Base-by-base conservation (phyloP, 2,888 invertebrate genomes). In the Leptarthrus brevirostris region DNA sequence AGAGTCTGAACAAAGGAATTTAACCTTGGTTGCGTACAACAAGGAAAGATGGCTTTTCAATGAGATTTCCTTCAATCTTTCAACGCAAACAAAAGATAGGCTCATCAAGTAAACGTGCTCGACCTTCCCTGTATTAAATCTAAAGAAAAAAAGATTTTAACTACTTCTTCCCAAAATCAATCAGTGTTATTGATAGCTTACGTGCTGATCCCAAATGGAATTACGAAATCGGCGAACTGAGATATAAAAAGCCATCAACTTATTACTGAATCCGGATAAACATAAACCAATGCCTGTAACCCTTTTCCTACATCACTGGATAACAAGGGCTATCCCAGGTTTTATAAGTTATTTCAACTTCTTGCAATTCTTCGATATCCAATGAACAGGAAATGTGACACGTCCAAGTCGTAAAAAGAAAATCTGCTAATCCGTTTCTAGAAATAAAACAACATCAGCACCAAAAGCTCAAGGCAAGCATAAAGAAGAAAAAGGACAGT, bases 361-460 rank as follows among this genome's bases (percentile, higher is more conserved):
- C 12, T 58, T 18, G 16, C 12, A 36, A 36, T 58, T 36, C 36
- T 47, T 61, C 36, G 24, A 40, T 52, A 66, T 49, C 66, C 18
- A 22, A 72, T 54, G 53, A 44, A 66, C 49, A 49, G 74, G 61
- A 75, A 75, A 75, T 75, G 74, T 73, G 72, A 75, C 74, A 75
- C 74, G 74, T 75, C 40, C 69, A 40, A 12, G 49, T 75, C 74
- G 58, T 75, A 75, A 75, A 75, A 75, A 75, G 72, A 30, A 73
- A 75, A 75, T 75, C 74, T 75, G 72, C 72, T 75, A 75, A 75
- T 72, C 74, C 74, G 73, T 72, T 72, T 64, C 26, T 69, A 44
- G 10, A 34, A 72, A 69, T 72, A 75, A 73, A 75, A 58, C 58
- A 72, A 18, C 47, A 66, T 66, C 64, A 66, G 44, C 64, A 66